phyloP scores from a whole-genome alignment of 2,113 vertebrate species.

The Puntigrus tetrazona region DNA sequence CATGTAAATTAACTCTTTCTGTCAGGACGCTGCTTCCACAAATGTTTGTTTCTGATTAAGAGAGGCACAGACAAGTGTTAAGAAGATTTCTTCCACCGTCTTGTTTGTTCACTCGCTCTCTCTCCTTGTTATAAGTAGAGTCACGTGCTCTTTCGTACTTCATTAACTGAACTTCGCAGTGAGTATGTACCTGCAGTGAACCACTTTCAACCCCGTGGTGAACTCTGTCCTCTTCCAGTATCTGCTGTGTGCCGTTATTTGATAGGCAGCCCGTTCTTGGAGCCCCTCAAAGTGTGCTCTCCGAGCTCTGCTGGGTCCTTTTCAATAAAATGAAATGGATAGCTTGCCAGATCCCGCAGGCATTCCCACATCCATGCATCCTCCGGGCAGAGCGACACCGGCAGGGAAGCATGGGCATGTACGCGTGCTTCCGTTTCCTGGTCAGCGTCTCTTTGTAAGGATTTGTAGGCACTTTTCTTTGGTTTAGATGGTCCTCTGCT shows the following conservation, averaged over 20 bases:
- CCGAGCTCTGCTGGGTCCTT: background rate
- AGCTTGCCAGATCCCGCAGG: background rate
- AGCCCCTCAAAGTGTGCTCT: background rate
- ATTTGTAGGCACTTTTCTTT: background rate
- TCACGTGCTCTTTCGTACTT: background rate
- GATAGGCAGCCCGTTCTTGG: background rate
- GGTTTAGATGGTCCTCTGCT: slow-evolving; percentile 52
- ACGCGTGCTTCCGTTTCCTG: background rate
- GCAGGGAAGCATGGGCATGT: background rate
- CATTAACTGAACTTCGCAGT: background rate
- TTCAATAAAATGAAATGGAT: slow-evolving; percentile 9
- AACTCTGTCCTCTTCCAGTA: background rate
- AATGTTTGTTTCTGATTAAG: background rate
- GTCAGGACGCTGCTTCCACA: background rate
- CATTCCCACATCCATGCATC: background rate
- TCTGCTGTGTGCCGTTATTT: slow-evolving; percentile 14
- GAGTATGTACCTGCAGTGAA: background rate
- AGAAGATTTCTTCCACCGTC: background rate
- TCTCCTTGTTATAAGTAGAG: background rate
- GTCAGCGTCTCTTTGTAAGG: background rate
- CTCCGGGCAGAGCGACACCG: background rate
- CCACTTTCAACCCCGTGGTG: background rate
- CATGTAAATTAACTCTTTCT: background rate
- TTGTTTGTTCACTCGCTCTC: background rate
- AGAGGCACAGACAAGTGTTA: background rate